Evolutionary conservation across 2,797 vertebrate species (phyloP), one percentile per base, ranked within the genome.

Genomic region (Carapus acus): DNA sequence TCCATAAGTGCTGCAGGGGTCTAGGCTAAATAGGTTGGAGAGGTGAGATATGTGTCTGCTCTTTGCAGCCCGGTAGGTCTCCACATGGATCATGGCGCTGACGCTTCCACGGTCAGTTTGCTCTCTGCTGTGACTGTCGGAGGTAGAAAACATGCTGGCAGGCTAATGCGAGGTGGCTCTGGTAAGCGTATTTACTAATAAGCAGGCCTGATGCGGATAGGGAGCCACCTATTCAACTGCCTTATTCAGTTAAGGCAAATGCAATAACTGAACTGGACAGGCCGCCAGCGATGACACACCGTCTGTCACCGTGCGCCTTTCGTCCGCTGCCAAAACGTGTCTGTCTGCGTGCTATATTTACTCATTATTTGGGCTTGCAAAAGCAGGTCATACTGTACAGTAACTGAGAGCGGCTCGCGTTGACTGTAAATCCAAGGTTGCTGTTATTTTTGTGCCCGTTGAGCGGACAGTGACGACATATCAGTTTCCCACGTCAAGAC

Each of bases 311-410:
- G 61, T 58, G 67, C 50, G 8, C 71, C 70, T 57, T 65, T 71
- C 54, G 47, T 39, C 51, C 54, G 49, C 69, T 63, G 66, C 73
- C 64, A 71, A 53, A 71, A 70, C 77, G 71, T 39, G 73, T 75
- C 73, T 78, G 75, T 78, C 75, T 67, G 65, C 41, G 37, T 31
- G 67, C 82, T 85, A 85, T 83, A 80, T 83, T 76, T 85, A 83
- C 53, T 68, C 50, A 68, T 76, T 70, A 67, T 76, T 82, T 58
- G 22, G 67, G 37, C 49, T 62, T 21, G 18, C 58, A 61, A 52
- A 73, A 78, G 67, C 66, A 59, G 67, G 54, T 53, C 74, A 73
- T 17, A 45, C 53, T 65, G 65, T 69, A 74, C 71, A 56, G 69
- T 65, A 51, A 65, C 58, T 37, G 42, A 70, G 48, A 46, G 51